These are phyloP conservation scores for Enoplosus armatus DNA, from an alignment of 2,797 vertebrate species.

Conservation along the genomic window DNA sequence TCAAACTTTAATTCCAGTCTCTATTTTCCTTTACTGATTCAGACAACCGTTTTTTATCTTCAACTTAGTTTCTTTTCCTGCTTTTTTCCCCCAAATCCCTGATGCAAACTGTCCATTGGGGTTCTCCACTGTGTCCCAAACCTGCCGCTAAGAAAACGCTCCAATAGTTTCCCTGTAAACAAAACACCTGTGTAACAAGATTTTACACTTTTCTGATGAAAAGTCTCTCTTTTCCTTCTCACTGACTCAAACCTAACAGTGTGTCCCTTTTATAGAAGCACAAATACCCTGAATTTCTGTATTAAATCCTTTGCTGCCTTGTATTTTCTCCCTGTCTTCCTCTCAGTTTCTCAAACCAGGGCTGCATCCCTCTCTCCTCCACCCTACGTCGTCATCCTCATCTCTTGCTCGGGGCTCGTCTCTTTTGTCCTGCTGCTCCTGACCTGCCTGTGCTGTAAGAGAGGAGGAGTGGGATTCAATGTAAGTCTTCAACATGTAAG, in stretches of 20 bases:
- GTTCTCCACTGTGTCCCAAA: slow-evolving; percentile 78
- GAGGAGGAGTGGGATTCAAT: slow-evolving; percentile 94
- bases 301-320: slow-evolving; percentile 62
- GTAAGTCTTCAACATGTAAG: slow-evolving; percentile 87
- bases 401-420: slow-evolving; percentile 94
- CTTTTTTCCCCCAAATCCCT: slow-evolving; percentile 77
- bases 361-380: slow-evolving; percentile 88
- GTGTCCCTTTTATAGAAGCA: slow-evolving; percentile 36
- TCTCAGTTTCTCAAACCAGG: slow-evolving; percentile 87
- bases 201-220: slow-evolving; percentile 67
- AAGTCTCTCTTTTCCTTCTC: slow-evolving; percentile 67
- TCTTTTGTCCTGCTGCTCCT: slow-evolving; percentile 95
- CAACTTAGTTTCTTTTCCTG: slow-evolving; percentile 81
- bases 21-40: slow-evolving; percentile 70
- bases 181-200: slow-evolving; percentile 79
- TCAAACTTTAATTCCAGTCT: slow-evolving; percentile 74
- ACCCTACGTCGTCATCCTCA: slow-evolving; percentile 93
- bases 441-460: slow-evolving; percentile 96
- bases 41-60: slow-evolving; percentile 62
- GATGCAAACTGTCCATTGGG: slow-evolving; percentile 84
- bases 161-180: slow-evolving; percentile 77
- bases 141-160: slow-evolving; percentile 74
- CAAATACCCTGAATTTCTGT: not conserved
- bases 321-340: slow-evolving; percentile 54
- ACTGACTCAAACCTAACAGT: slow-evolving; percentile 67